A percentile compares a stretch with the other conserved stretches of the same genome.
Evolutionary conservation across 2,888 invertebrate genomes (phyloP).

Genomic region (Stenolophus ochropezus): DNA sequence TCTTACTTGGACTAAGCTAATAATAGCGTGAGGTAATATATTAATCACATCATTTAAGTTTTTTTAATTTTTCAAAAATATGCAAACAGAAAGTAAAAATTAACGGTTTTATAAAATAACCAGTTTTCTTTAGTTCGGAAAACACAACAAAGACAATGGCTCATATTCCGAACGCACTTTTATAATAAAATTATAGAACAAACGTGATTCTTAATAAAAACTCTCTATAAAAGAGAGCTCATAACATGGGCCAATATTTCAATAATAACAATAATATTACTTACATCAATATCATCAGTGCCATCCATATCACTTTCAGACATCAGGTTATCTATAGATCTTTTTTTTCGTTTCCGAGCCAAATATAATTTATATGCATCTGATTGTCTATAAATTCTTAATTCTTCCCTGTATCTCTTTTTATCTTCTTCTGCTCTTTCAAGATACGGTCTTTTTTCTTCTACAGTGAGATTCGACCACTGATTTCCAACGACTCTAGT

Average conservation of each 20-base stretch:
- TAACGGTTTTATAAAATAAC: no score
- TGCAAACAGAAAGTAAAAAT: no score
- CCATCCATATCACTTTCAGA: conserved; percentile 75
- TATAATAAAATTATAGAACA: no score
- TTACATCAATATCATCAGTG: conserved; percentile 75
- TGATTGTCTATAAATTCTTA: conserved; percentile 76
- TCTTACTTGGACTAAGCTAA: no score
- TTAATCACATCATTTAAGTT: no score
- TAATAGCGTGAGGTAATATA: no score
- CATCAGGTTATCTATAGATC: conserved; percentile 71
- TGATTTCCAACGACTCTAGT: conserved; percentile 77
- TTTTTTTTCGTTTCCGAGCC: conserved; percentile 73
- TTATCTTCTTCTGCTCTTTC: conserved; percentile 77
- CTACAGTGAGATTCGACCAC: conserved; percentile 75
- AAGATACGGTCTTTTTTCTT: conserved; percentile 76
- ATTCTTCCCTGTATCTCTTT: conserved; percentile 75
- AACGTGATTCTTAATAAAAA: no score
- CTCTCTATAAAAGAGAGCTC: no score
- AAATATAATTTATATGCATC: conserved; percentile 76
- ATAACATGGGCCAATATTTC: not conserved
- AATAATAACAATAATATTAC: conserved; percentile 63
- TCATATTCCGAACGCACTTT: no score
- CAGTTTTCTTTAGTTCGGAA: no score
- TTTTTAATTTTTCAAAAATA: no score
- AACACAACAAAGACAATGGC: no score